Base-by-base conservation (phyloP, 2,113 vertebrate species). In the Polypterus senegalus region DNA sequence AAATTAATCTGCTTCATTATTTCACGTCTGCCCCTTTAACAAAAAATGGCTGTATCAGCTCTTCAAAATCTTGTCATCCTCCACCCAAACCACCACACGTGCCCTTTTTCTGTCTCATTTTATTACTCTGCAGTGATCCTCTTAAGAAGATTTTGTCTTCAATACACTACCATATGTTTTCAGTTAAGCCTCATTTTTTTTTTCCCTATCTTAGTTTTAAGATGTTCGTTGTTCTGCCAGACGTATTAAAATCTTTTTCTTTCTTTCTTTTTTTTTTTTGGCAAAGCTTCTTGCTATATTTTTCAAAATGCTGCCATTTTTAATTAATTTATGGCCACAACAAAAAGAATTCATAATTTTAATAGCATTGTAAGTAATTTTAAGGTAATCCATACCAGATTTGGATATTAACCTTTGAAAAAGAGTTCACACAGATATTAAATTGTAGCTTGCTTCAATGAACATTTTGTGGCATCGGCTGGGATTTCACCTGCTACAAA, bases 251-350 rank as follows among this genome's bases (percentile, higher is more conserved):
- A 86, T 66, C 74, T 69, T 63, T 54, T 66, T 69, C 61, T 59
- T 27, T 54, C 55, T 51, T 47, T 47, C 46, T 60, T 53, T 47
- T 49, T 58, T 58, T 10, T 60, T 47, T 62, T 77, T 85, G 78
- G 83, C 87, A 85, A 83, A 83, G 85, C 86, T 86, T 86, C 87
- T 92, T 87, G 83, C 84, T 83, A 84, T 88, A 88, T 90, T 88
- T 88, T 89, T 89, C 78, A 89, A 88, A 90, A 89, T 76, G 58
- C 86, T 91, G 89, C 86, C 85, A 88, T 91, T 95, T 93, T 83
- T 89, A 94, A 92, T 93, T 92, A 91, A 94, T 93, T 93, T 93
- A 90, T 83, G 86, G 86, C 89, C 88, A 88, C 90, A 93, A 93
- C 88, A 92, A 83, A 87, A 89, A 88, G 83, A 84, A 82, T 83